Conservation (phyloP, 2,113 vertebrate genomes). For the Misgurnus mizolepis region DNA sequence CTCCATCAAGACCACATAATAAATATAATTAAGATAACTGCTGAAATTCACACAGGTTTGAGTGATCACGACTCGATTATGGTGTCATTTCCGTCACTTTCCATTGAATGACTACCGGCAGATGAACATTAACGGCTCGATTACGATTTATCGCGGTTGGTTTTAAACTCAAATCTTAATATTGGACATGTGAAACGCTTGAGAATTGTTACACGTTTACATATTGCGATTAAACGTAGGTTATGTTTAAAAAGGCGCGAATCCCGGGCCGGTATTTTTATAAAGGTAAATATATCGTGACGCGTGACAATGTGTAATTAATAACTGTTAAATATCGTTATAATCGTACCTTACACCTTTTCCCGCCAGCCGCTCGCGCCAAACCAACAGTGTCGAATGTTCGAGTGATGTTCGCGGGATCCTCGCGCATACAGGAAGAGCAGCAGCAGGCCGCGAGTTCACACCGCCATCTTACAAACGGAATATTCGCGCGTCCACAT, state of each 20-base stretch:
- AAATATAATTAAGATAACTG: background rate
- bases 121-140: background rate
- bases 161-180: background rate
- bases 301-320: background rate
- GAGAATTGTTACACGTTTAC: background rate
- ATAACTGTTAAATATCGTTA: background rate
- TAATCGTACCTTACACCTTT: background rate
- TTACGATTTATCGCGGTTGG: background rate
- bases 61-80: background rate
- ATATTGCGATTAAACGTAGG: background rate
- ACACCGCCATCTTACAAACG: conserved; percentile 77
- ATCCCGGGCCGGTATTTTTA: background rate
- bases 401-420: conserved; percentile 16
- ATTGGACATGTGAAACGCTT: too few relatives aligned
- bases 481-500: conserved; percentile 62
- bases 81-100: background rate
- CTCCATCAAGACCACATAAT: background rate
- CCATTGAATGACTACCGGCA: conserved; percentile 26
- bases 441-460: conserved; percentile 45
- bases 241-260: background rate
- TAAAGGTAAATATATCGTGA: background rate
- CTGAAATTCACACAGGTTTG: background rate
- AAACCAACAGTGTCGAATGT: background rate
- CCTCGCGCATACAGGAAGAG: conserved; percentile 10
- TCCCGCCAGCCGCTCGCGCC: conserved; percentile 1